Evolutionary conservation across 2,113 vertebrate genomes (phyloP).

Genomic region (Montifringilla adamsi): DNA sequence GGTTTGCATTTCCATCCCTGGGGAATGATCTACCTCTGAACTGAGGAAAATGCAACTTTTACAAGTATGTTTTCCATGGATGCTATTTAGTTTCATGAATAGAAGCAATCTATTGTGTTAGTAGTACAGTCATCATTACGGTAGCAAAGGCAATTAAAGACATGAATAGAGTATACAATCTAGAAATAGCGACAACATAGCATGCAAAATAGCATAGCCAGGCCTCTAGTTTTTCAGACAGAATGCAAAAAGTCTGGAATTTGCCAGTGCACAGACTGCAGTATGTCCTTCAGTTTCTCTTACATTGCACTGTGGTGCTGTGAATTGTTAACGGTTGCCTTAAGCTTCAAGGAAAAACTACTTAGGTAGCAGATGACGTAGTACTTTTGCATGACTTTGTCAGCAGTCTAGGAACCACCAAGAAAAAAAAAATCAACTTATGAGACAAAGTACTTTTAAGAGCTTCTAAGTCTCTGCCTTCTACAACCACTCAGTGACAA

Average conservation of each 20-base stretch:
- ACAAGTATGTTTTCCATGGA: background rate
- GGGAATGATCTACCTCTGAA: background rate
- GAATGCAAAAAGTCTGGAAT: background rate
- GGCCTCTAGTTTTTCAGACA: background rate
- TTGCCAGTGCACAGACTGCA: background rate
- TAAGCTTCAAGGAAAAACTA: background rate
- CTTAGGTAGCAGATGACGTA: background rate
- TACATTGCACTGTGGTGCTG: background rate
- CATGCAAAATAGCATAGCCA: background rate
- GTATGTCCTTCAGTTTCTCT: background rate
- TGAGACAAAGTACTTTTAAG: background rate
- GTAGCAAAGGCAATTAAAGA: background rate
- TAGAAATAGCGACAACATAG: background rate
- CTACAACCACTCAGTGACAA: background rate
- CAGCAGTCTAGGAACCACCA: background rate
- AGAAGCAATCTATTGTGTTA: background rate
- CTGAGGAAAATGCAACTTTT: background rate
- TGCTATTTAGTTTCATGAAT: background rate
- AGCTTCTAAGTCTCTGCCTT: background rate
- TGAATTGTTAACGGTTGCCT: background rate
- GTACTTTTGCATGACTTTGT: background rate
- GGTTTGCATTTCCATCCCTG: background rate
- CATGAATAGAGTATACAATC: background rate
- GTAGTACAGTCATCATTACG: background rate
- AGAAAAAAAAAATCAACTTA: background rate